A percentile compares a stretch with the other conserved stretches of the same genome.
These are phyloP conservation scores for Urocitellus parryii DNA, from an alignment of 2,113 vertebrate genomes.

Conservation along the genomic window DNA sequence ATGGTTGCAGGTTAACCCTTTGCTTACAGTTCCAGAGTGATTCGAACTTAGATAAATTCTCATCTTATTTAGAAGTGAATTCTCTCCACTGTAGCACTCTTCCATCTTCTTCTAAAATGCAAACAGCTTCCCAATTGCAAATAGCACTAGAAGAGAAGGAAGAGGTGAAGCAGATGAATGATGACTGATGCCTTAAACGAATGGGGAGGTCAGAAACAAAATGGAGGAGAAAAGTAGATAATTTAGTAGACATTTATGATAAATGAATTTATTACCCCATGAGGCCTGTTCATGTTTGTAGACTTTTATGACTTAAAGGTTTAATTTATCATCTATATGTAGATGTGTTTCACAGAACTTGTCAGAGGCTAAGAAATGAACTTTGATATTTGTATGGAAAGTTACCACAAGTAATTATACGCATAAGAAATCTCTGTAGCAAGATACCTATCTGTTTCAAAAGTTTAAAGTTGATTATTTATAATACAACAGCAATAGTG, in stretches of 20 bases:
- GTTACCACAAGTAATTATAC: slow-evolving; percentile 48
- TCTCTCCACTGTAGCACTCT: slow-evolving; percentile 4
- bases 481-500: slow-evolving; percentile 38
- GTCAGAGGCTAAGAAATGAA: slow-evolving; percentile 57
- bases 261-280: not conserved
- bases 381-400: slow-evolving; percentile 52
- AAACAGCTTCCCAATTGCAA: not conserved
- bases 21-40: not conserved
- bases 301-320: slow-evolving; percentile 40
- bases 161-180: not conserved
- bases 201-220: slow-evolving; percentile 16
- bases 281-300: slow-evolving; percentile 3
- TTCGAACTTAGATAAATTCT: not conserved
- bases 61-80: slow-evolving; percentile 19
- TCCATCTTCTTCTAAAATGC: slow-evolving; percentile 13
- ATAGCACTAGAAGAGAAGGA: slow-evolving; percentile 6
- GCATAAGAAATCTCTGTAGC: slow-evolving; percentile 7
- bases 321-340: slow-evolving; percentile 56
- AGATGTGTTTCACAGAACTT: not conserved
- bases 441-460: slow-evolving; percentile 17
- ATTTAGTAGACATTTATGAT: slow-evolving; percentile 37
- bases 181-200: not conserved
- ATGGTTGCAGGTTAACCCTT: not conserved
- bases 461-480: slow-evolving; percentile 40
- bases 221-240: slow-evolving; percentile 39